Evolutionary conservation across 2,113 vertebrate species (phyloP), one percentile per base, ranked within the genome.

Genomic region (Columba livia): DNA sequence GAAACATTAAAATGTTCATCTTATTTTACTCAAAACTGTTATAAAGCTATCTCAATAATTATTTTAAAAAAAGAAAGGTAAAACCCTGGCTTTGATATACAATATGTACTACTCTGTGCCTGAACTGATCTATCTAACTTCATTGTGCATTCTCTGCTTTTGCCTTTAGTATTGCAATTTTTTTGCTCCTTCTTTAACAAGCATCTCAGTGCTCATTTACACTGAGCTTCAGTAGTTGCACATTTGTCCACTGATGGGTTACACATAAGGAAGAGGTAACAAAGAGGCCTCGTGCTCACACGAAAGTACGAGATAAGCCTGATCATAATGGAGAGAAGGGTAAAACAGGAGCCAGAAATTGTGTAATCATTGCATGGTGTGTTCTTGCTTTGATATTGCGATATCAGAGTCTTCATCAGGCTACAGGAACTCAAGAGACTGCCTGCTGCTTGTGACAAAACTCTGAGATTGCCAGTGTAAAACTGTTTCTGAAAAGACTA

Each of bases 381-480:
- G 16, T 8, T 85, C 51, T 66, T 29, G 18, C 29, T 75, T 66
- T 73, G 31, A n/a, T 51, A 31, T 4, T 51, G 31, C 3, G 0
- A 0, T 17, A 42, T 7, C 44, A 51, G 20, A 53, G 32, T 36
- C 26, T 38, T 79, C 53, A 60, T 29, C 31, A 32, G 28, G 23
- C 18, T 73, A 64, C 38, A n/a, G 9, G 47, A 50, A 11, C 23
- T 66, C 0, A 0, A 4, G 8, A 74, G 13, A 26, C n/a, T 34
- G 48, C 53, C 16, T 47, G 25, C 2, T 11, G 23, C 29, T 34
- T 61, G 15, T 19, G 34, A 70, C 23, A 90, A 73, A 80, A 53
- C 15, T 79, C 56, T 28, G 25, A 48, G 42, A 32, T 7, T 47
- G 4, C 13, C 14, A 42, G 19, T 23, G 15, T 34, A 61, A 90